Evolutionary conservation across 2,888 invertebrate species (phyloP).

Genomic region (Noctua pronuba): DNA sequence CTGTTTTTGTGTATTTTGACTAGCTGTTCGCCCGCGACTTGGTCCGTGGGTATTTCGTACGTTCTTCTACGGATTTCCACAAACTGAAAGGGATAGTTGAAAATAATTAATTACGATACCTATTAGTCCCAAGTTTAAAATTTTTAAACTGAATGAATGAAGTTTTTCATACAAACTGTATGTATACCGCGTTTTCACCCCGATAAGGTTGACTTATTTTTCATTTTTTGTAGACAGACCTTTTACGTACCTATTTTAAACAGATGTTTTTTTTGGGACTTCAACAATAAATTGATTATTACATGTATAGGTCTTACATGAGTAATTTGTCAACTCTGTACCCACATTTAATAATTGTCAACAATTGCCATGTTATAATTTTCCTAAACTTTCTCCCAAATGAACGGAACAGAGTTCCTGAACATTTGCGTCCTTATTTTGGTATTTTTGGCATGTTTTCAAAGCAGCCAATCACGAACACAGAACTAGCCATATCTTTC

Average conservation of each 20-base stretch:
- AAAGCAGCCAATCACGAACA: not conserved
- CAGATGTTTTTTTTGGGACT: not conserved
- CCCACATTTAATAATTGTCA: not conserved
- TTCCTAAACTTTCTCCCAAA: not conserved
- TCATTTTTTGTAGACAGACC: not conserved
- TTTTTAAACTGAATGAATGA: not conserved
- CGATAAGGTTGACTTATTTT: not conserved
- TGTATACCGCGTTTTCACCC: not conserved
- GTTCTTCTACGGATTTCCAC: not conserved
- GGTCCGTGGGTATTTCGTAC: not conserved
- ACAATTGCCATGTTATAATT: not conserved
- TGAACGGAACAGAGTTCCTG: not conserved
- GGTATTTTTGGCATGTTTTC: not conserved
- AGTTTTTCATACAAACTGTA: not conserved
- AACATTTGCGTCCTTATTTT: not conserved
- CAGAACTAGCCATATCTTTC: not conserved
- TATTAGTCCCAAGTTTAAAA: too few species aligned
- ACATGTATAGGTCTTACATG: not conserved
- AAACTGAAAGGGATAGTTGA: not conserved
- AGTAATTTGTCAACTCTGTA: not conserved
- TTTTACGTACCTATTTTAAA: not conserved
- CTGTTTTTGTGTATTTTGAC: slow-evolving; percentile 4
- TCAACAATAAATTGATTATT: not conserved
- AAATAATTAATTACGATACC: too few species aligned
- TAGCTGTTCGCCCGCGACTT: not conserved